Percentiles rank a stretch among this genome's conserved stretches.
Conservation (phyloP, 1,140 invertebrate species). For the Archegozetes longisetosus region DNA sequence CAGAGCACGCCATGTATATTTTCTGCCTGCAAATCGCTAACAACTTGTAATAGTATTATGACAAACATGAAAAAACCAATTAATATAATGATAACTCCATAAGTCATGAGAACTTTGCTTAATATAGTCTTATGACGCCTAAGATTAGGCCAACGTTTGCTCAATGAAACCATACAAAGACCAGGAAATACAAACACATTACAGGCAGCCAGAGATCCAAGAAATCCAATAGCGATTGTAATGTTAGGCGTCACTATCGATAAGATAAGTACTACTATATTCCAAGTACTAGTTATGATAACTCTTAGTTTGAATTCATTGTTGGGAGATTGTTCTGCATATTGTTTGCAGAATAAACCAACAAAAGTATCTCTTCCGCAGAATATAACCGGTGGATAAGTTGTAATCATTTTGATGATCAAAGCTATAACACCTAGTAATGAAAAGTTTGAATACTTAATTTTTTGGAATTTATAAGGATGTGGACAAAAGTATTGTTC, state of each 20-base stretch:
- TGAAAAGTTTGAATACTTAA: too few relatives aligned
- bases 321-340: neutral
- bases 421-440: constrained; percentile 39
- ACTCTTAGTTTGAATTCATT: constrained; percentile 28
- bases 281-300: constrained; percentile 41
- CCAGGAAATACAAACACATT: constrained; percentile 13
- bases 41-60: neutral
- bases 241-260: constrained; percentile 47
- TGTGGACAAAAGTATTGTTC: too few relatives aligned
- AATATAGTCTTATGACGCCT: neutral
- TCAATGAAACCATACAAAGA: neutral
- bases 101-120: neutral
- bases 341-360: constrained; percentile 26
- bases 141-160: neutral
- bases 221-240: constrained; percentile 43
- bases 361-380: constrained; percentile 40
- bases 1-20: neutral
- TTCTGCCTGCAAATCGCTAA: neutral
- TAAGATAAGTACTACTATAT: constrained; percentile 36
- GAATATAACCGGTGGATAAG: constrained; percentile 51
- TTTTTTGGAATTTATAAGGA: too few relatives aligned
- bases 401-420: constrained; percentile 48
- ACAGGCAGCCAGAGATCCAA: constrained; percentile 30
- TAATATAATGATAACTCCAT: neutral
- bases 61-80: neutral